phyloP scores from a whole-genome alignment of 92 coral and sea anemone species.

The Palythoa caribaeorum region DNA sequence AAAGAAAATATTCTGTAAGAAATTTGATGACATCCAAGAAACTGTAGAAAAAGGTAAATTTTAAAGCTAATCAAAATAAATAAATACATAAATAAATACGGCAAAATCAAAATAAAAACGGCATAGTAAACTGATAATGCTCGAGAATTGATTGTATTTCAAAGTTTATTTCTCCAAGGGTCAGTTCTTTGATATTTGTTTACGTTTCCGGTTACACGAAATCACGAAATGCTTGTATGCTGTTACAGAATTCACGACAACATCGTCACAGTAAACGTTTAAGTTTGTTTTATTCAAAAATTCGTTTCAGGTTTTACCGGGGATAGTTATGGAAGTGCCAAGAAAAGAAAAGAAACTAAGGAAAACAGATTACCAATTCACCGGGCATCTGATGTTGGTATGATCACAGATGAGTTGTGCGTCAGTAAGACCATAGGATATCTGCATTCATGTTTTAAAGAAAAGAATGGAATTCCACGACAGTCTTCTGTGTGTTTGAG shows the following conservation, averaged over 20 bases:
- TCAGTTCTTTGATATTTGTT: slow-evolving; percentile 4
- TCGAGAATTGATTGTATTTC: background rate
- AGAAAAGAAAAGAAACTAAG: slow-evolving; percentile 31
- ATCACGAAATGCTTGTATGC: background rate
- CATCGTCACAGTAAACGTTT: background rate
- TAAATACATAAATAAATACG: background rate
- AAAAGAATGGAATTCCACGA: slow-evolving; percentile 77
- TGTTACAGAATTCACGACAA: background rate
- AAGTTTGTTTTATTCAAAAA: background rate
- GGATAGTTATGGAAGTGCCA: slow-evolving; percentile 6
- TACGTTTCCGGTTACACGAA: slow-evolving; percentile 43
- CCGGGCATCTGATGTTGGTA: background rate
- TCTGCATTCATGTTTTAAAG: slow-evolving; percentile 70
- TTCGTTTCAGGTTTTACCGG: slow-evolving; percentile 6
- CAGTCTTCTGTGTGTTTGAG: slow-evolving; percentile 72
- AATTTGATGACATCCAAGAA: slow-evolving; percentile 60
- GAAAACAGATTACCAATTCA: background rate
- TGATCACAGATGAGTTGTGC: slow-evolving; percentile 8
- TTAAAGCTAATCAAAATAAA: background rate
- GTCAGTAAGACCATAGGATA: slow-evolving; percentile 59
- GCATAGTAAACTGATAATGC: background rate
- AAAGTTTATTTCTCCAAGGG: slow-evolving; percentile 25
- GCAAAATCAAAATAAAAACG: background rate
- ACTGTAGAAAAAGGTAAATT: slow-evolving; percentile 48
- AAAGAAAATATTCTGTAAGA: slow-evolving; percentile 62